Evolutionary conservation across 2,888 invertebrate genomes (phyloP).

Genomic region (Drosophila conformis): DNA sequence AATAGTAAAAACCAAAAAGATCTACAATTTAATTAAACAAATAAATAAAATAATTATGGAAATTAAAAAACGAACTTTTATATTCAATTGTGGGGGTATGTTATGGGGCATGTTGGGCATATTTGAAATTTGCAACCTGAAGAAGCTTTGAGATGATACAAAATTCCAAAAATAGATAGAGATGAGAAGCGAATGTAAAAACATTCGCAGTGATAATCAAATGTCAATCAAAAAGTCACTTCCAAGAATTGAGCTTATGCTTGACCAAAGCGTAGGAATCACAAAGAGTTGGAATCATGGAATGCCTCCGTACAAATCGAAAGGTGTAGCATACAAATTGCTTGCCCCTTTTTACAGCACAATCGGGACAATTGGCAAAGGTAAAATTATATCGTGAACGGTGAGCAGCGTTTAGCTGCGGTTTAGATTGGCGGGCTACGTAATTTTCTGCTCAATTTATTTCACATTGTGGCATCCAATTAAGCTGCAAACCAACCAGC

Average conservation of each 20-base stretch:
- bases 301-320: conserved; percentile 5
- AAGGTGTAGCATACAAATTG: conserved; percentile 41
- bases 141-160: background rate
- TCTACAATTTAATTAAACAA: conserved; percentile 63
- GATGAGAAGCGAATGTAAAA: background rate
- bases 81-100: background rate
- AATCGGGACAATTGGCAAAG: conserved; percentile 65
- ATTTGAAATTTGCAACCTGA: background rate
- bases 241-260: background rate
- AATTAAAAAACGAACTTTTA: conserved; percentile 41
- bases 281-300: background rate
- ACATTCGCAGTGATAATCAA: background rate
- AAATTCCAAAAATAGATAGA: background rate
- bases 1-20: conserved; percentile 20
- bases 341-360: conserved; percentile 59
- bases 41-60: conserved; percentile 72
- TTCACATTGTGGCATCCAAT: conserved; percentile 85
- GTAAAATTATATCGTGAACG: conserved; percentile 55
- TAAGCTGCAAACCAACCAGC: conserved; percentile 79
- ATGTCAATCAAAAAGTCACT: background rate
- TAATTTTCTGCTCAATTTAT: conserved; percentile 86
- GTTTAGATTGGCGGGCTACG: conserved; percentile 80
- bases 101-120: background rate
- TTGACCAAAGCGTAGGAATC: background rate
- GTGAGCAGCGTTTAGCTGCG: conserved; percentile 59